Evolutionary conservation across 2,113 vertebrate genomes (phyloP), one percentile per base, ranked within the genome.

Genomic region (Phycodurus eques): DNA sequence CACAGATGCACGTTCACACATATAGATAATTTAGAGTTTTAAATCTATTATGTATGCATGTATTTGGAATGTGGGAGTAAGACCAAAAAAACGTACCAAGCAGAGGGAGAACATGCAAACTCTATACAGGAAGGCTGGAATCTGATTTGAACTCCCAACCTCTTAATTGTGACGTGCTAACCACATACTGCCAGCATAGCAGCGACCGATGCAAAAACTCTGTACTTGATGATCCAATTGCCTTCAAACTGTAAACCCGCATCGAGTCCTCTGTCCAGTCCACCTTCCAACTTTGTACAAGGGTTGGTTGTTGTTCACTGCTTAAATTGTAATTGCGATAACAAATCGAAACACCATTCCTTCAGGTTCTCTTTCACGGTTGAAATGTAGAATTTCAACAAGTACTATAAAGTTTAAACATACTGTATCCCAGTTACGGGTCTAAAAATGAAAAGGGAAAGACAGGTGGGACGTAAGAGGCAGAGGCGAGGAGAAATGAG

Each of bases 401-500:
- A 54, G 17, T n/a, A 68, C 35, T 3, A 54, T 33, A 33, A 39
- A 68, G 31, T 49, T 53, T 54, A 68, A 53, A 54, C 47, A 68
- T 68, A 39, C 35, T 39, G 35, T 39, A 51, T 68, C 49, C 67
- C 51, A 54, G 19, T 54, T 47, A 77, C 82, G 85, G 86, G 71
- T 65, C 77, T 87, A 80, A 78, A 70, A 47, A 64, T 60, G 70
- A 85, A 85, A 84, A 82, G 76, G 67, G 65, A 75, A 66, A 71
- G 72, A 82, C 69, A 72, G 79, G 70, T 77, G 70, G 76, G 71
- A 53, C 49, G 67, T 39, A 76, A 80, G 69, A 75, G 65, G 46
- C 59, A 80, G 73, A 39, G 63, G 85, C 47, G 60, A 78, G 76
- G 79, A 79, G 77, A 71, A 88, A 81, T 39, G 68, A 82, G 85